Conservation (phyloP, 2,797 vertebrate species). For the Pangasius krempfi region DNA sequence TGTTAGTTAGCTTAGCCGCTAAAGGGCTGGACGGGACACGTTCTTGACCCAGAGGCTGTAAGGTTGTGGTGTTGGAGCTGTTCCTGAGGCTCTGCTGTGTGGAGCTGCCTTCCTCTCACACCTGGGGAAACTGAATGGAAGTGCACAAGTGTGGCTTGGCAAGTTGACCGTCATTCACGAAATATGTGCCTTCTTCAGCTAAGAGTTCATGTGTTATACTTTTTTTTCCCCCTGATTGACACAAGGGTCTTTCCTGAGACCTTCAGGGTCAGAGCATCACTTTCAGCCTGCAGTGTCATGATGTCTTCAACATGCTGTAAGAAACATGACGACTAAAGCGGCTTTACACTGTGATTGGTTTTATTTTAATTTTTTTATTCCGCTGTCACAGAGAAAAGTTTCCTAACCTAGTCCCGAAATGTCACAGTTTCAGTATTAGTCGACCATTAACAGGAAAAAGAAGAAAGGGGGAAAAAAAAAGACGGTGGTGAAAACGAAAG, state of each 20-base stretch:
- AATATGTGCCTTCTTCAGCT: background rate
- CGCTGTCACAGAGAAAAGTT: background rate
- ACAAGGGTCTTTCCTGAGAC: background rate
- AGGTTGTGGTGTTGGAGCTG: background rate
- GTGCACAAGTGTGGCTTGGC: background rate
- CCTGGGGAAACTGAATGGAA: background rate
- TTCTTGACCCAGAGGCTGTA: background rate
- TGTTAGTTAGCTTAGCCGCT: background rate
- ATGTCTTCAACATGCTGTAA: background rate
- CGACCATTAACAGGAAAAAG: background rate
- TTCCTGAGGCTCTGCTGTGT: background rate
- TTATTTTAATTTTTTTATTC: too few relatives aligned
- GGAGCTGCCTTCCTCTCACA: background rate
- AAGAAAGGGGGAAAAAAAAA: background rate
- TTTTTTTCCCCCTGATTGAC: background rate
- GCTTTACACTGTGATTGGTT: background rate
- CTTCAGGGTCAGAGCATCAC: background rate
- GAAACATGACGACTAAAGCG: background rate
- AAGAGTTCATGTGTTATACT: background rate
- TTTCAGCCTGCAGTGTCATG: background rate
- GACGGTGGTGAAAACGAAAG: background rate
- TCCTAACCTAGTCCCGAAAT: background rate
- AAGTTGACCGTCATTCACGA: background rate
- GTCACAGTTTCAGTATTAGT: background rate
- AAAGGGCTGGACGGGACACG: background rate